Evolutionary conservation across 2,888 invertebrate species (phyloP).

Genomic region (Meghimatium bilineatum): DNA sequence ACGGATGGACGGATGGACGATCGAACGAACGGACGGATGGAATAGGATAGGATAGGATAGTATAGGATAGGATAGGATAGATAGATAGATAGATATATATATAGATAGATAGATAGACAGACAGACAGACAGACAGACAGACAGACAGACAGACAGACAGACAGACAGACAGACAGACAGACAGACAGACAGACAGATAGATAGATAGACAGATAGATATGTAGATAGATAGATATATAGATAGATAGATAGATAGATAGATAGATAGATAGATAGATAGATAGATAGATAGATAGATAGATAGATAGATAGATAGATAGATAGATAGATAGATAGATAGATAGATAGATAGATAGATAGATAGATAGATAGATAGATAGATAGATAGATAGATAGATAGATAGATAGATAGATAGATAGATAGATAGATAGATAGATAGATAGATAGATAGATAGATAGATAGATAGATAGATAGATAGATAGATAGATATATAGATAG

Average conservation of each 20-base stretch:
- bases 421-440: not conserved
- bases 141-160: conserved; percentile 6
- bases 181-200: not conserved
- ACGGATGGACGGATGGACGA: not conserved
- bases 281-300: not conserved
- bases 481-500: conserved; percentile 35
- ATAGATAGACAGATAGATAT: not conserved
- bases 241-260: conserved; percentile 8
- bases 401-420: not conserved
- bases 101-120: conserved; percentile 1
- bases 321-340: not conserved
- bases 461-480: conserved; percentile 7
- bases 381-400: not conserved
- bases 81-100: not conserved
- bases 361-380: not conserved
- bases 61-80: no score
- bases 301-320: not conserved
- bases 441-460: not conserved
- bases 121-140: conserved; percentile 6
- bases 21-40: no score
- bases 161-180: not conserved
- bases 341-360: not conserved
- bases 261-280: conserved; percentile 11
- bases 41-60: not conserved
- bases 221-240: not conserved